These are phyloP conservation scores for Scolanthus callimorphus DNA, from an alignment of 92 coral and sea anemone genomes.

Conservation along the genomic window DNA sequence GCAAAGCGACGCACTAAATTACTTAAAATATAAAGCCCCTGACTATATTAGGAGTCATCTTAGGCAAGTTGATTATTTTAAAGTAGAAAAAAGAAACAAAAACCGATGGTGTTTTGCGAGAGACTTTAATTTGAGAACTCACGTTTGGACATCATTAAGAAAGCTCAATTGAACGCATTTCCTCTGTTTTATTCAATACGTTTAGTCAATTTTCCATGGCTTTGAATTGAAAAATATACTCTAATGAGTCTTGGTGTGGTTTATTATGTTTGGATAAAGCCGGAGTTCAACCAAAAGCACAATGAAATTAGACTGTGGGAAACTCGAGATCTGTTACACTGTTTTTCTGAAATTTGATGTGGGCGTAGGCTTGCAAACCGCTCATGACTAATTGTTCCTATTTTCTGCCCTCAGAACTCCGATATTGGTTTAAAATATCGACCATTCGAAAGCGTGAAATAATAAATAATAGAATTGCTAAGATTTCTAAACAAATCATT, in stretches of 20 bases:
- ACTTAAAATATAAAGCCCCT: too few relatives aligned
- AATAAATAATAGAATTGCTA: constrained; percentile 30
- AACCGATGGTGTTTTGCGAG: background rate
- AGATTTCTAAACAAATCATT: too few relatives aligned
- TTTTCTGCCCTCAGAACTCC: too few relatives aligned
- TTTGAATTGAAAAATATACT: constrained; percentile 6
- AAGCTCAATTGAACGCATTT: constrained; percentile 11
- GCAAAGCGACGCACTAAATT: background rate
- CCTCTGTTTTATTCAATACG: constrained; percentile 21
- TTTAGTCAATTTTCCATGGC: constrained; percentile 31
- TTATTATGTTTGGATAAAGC: constrained; percentile 24
- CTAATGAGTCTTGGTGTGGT: constrained; percentile 29
- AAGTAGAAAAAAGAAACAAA: too few relatives aligned
- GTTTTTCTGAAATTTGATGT: background rate
- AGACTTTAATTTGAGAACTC: background rate
- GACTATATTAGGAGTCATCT: background rate
- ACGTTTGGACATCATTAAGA: constrained; percentile 13
- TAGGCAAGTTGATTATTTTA: background rate
- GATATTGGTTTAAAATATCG: too few relatives aligned
- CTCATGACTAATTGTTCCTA: too few relatives aligned
- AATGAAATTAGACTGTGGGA: constrained; percentile 28
- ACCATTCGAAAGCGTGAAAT: too few relatives aligned
- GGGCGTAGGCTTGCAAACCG: constrained; percentile 30
- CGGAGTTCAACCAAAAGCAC: background rate
- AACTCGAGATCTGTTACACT: constrained; percentile 6